A percentile compares a stretch with the other conserved stretches of the same genome.
phyloP scores from a whole-genome alignment of 2,888 invertebrate genomes.

The Odontomyia ornata region DNA sequence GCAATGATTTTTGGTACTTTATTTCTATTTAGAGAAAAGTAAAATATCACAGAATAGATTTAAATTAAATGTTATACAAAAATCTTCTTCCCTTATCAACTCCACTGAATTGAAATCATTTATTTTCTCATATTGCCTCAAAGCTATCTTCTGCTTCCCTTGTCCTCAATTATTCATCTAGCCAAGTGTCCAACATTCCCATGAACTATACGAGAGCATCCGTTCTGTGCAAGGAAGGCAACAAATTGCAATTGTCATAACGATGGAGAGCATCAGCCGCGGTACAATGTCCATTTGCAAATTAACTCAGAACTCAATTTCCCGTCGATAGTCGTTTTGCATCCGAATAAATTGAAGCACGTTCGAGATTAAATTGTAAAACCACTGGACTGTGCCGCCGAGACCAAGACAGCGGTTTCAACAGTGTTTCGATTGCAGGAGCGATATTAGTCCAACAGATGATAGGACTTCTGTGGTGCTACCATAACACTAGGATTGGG shows the following conservation, averaged over 20 bases:
- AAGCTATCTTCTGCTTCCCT: too few relatives aligned
- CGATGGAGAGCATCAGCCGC: not conserved
- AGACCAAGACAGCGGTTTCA: constrained; percentile 34
- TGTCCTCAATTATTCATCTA: too few relatives aligned
- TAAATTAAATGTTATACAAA: too few relatives aligned
- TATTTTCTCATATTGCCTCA: too few relatives aligned
- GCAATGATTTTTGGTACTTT: too few relatives aligned
- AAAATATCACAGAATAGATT: too few relatives aligned
- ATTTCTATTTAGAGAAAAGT: too few relatives aligned
- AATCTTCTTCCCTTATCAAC: too few relatives aligned
- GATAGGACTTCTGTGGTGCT: not conserved
- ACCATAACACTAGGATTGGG: not conserved
- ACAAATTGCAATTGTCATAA: constrained; percentile 40
- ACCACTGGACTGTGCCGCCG: constrained; percentile 16
- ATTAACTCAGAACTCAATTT: constrained; percentile 42
- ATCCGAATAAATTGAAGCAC: constrained; percentile 48
- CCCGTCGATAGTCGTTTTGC: constrained; percentile 45
- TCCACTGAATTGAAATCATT: too few relatives aligned
- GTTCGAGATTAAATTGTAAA: constrained; percentile 48
- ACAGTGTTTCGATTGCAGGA: constrained; percentile 37
- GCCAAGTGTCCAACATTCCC: too few relatives aligned
- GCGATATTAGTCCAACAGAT: constrained; percentile 11
- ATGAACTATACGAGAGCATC: too few relatives aligned
- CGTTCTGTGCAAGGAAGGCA: not conserved
- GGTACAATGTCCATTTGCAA: constrained; percentile 40